phyloP scores from a whole-genome alignment of 2,113 vertebrate species.

The Notothenia rossii region DNA sequence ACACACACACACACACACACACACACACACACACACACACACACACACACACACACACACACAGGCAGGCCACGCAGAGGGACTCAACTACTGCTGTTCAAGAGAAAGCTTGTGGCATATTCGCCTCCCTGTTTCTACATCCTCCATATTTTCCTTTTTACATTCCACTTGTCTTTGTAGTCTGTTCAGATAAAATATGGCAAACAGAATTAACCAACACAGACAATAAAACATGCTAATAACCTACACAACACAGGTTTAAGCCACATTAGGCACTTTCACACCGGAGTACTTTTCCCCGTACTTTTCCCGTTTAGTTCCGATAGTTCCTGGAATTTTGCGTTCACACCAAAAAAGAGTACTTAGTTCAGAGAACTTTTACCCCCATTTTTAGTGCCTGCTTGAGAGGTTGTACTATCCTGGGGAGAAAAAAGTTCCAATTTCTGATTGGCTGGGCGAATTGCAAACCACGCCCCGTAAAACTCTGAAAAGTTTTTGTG shows the following conservation, averaged over 20 bases:
- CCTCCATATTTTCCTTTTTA: slow-evolving; percentile 29
- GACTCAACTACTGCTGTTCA: slow-evolving; percentile 58
- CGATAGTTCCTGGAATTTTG: too few relatives aligned
- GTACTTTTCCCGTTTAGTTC: too few relatives aligned
- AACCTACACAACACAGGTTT: slow-evolving; percentile 27
- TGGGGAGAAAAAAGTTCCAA: too few relatives aligned
- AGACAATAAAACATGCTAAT: slow-evolving; percentile 35
- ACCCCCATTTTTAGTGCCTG: too few relatives aligned
- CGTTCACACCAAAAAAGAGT: too few relatives aligned
- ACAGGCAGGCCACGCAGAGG: slow-evolving; percentile 63
- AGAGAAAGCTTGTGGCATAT: slow-evolving; percentile 56
- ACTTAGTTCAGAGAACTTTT: too few relatives aligned
- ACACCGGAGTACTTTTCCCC: too few relatives aligned
- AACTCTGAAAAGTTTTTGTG: too few relatives aligned
- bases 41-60: slow-evolving; percentile 38
- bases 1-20: slow-evolving; percentile 36
- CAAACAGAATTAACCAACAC: background rate
- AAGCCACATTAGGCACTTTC: background rate
- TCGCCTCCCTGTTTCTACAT: slow-evolving; percentile 38
- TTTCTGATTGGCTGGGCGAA: too few relatives aligned
- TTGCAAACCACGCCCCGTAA: too few relatives aligned
- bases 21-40: slow-evolving; percentile 26
- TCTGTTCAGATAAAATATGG: background rate
- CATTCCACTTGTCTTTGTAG: slow-evolving; percentile 13
- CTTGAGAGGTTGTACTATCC: too few relatives aligned